Evolutionary conservation across 2,113 vertebrate genomes (phyloP).

Genomic region (Sinocyclocheilus anophthalmus): DNA sequence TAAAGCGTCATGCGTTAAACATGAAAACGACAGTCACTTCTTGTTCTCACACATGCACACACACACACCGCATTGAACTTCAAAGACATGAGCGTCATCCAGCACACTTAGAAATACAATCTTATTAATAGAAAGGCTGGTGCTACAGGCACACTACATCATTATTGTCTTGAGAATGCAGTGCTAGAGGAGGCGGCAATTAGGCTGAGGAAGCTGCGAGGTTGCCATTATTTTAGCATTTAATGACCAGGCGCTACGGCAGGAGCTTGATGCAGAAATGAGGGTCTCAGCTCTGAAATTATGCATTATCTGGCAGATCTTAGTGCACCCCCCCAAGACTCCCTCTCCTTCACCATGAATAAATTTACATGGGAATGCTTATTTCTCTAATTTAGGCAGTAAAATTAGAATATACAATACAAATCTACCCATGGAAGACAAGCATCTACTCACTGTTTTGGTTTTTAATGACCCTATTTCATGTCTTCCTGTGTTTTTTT

Average conservation of each 20-base stretch:
- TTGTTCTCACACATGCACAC: conserved; percentile 35
- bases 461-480: conserved; percentile 77
- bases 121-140: conserved; percentile 76
- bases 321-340: conserved; percentile 69
- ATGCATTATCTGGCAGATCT: conserved; percentile 81
- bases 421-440: conserved; percentile 75
- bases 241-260: conserved; percentile 79
- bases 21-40: conserved; percentile 64
- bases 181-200: conserved; percentile 77
- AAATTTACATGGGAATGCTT: conserved; percentile 80
- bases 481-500: conserved; percentile 58
- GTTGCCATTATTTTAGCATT: conserved; percentile 82
- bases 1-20: conserved; percentile 57
- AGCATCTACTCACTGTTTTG: conserved; percentile 71
- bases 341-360: conserved; percentile 72
- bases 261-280: conserved; percentile 76
- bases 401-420: conserved; percentile 80
- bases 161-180: conserved; percentile 76
- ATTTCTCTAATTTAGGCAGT: conserved; percentile 78
- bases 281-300: conserved; percentile 78
- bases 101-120: conserved; percentile 72
- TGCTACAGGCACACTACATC: conserved; percentile 73
- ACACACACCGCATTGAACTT: conserved; percentile 55
- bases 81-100: conserved; percentile 62
- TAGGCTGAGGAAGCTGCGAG: conserved; percentile 77